Conservation (phyloP, 2,888 invertebrate species). For the Branchipolynoe longqiensis region DNA sequence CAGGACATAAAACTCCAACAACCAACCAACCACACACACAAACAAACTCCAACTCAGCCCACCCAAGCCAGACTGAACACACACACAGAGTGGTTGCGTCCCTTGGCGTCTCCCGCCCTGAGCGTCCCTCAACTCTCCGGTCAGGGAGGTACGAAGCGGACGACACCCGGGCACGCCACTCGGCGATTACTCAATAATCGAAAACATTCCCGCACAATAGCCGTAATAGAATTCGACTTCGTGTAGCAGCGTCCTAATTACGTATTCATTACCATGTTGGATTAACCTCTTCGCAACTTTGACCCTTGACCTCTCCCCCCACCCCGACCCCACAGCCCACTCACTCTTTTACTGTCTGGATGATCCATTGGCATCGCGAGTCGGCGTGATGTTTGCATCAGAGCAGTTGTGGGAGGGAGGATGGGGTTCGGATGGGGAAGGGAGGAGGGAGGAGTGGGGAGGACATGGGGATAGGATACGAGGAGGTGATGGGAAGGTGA, state of each 20-base stretch:
- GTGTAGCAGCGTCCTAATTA: slow-evolving; percentile 32
- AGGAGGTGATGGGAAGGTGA: too few relatives aligned
- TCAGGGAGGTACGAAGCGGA: not conserved
- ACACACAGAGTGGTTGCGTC: too few relatives aligned
- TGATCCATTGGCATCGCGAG: not conserved
- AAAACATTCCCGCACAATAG: not conserved
- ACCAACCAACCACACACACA: too few relatives aligned
- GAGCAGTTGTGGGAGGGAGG: not conserved
- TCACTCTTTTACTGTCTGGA: too few relatives aligned
- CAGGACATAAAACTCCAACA: too few relatives aligned
- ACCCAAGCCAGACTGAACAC: too few relatives aligned
- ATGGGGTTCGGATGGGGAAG: too few relatives aligned
- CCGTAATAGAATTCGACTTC: slow-evolving; percentile 10
- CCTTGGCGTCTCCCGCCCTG: too few relatives aligned
- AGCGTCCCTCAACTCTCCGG: not conserved
- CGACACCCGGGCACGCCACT: not conserved
- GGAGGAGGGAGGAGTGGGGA: too few relatives aligned
- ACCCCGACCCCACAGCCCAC: too few relatives aligned
- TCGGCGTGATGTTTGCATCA: not conserved
- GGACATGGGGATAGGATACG: too few relatives aligned
- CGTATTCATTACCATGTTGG: slow-evolving; percentile 13
- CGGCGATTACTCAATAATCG: not conserved
- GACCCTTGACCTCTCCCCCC: not conserved
- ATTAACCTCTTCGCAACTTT: slow-evolving; percentile 13
- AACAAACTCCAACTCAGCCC: too few relatives aligned